Base-by-base conservation (phyloP, 1,140 invertebrate species). In the Liolophura sinensis region DNA sequence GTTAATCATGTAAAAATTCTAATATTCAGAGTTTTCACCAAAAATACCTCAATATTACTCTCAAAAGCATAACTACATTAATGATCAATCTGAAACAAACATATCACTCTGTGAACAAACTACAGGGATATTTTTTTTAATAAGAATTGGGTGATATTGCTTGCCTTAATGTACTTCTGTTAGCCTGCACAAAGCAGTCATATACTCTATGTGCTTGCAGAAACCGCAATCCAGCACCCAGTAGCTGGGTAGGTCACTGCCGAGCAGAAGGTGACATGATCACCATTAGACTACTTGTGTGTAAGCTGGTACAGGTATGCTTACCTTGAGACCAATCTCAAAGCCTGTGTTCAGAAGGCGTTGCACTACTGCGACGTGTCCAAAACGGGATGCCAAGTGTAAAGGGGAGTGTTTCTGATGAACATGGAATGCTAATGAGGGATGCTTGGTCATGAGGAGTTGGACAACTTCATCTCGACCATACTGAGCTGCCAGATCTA, bases 301-400 rank as follows among this genome's bases (percentile, higher is more conserved):
- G 24, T 24, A 11, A 47, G 51, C 24, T 66, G n/a, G n/a, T n/a
- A 40, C 9, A 40, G 3, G 9, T 40, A 40, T 40, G 31, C 56
- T 64, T 75, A 85, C 84, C 78, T 73, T 67, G 56, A 80, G 83
- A 83, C 98, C 97, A 0, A 97, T 92, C 78, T 94, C 90, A 73
- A 97, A 91, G 1, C 95, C 95, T 49, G 93, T 91, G 22, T 90
- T 88, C 52, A 97, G 84, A 7, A 98, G 86, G 0, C 91, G 88
- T 71, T 91, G 89, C 46, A 97, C 94, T 18, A 97, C 93, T 49
- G 90, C 84, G 89, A 90, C 91, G 85, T 96, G 94, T 1, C 96
- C 96, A 88, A 97, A 96, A 70, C 93, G 90, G 73, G 94, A 94
- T 62, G 96, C 96, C 70, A 95, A 87, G 85, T 98, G 96, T 7